phyloP scores from a whole-genome alignment of 2,797 vertebrate genomes.

The Microctenopoma lineatum region DNA sequence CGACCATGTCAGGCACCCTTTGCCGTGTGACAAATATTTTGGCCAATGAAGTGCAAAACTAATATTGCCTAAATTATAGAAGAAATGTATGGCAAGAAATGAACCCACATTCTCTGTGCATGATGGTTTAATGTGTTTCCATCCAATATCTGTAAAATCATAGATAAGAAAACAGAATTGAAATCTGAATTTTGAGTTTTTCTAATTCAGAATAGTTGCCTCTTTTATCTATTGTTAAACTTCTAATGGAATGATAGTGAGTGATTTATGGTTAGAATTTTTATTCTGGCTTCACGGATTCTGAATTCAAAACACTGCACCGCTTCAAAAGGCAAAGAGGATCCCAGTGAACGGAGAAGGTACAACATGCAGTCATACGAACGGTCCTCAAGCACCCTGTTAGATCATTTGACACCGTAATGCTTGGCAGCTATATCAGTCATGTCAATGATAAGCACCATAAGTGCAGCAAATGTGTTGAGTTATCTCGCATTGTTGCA shows the following conservation, averaged over 20 bases:
- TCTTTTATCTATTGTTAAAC: not conserved
- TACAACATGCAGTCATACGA: conserved; percentile 38
- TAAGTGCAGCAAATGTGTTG: conserved; percentile 47
- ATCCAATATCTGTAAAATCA: conserved; percentile 12
- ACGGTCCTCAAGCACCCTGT: conserved; percentile 26
- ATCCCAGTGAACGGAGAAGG: conserved; percentile 44
- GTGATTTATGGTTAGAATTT: conserved; percentile 17
- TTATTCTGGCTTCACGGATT: conserved; percentile 12
- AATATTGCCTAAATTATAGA: conserved; percentile 77
- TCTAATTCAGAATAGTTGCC: not conserved
- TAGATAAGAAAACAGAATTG: not conserved
- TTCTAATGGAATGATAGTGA: not conserved
- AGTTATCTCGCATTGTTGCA: conserved; percentile 62
- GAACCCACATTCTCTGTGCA: conserved; percentile 56
- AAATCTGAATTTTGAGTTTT: not conserved
- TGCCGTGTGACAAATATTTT: conserved; percentile 74
- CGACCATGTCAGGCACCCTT: conserved; percentile 66
- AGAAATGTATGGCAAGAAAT: conserved; percentile 66
- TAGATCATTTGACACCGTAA: conserved; percentile 32
- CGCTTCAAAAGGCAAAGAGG: conserved; percentile 33
- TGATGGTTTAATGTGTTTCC: conserved; percentile 58
- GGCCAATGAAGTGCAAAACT: conserved; percentile 67
- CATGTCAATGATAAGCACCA: conserved; percentile 60
- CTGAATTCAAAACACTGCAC: conserved; percentile 26
- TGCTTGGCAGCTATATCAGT: conserved; percentile 60